These are phyloP conservation scores for Tachypleus tridentatus DNA, from an alignment of 1,140 invertebrate genomes.

Conservation along the genomic window DNA sequence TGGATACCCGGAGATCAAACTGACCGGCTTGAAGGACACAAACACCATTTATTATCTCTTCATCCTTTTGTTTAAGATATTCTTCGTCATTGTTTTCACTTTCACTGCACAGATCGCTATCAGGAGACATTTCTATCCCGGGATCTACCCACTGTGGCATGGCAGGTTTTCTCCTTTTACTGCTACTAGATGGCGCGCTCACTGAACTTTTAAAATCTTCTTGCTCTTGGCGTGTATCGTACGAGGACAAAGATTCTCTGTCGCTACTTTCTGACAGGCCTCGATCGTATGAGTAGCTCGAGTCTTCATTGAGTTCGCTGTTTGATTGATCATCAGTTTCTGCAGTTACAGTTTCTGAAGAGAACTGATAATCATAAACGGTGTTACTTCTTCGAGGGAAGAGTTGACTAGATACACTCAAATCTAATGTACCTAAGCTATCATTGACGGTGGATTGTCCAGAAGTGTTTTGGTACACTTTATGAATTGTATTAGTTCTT, in stretches of 20 bases:
- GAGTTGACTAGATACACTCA: conserved; percentile 50
- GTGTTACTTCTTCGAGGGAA: conserved; percentile 5
- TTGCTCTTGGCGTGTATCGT: not conserved
- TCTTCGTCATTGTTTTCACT: conserved; percentile 19
- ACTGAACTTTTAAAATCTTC: not conserved
- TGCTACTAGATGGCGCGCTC: conserved; percentile 18
- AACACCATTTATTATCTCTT: conserved; percentile 69
- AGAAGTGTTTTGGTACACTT: not conserved
- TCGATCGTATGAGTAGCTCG: conserved; percentile 31
- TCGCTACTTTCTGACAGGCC: conserved; percentile 14
- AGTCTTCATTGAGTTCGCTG: conserved; percentile 35
- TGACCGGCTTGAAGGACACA: conserved; percentile 60
- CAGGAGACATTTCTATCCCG: conserved; percentile 57
- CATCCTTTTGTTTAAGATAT: conserved; percentile 20
- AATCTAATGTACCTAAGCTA: conserved; percentile 42
- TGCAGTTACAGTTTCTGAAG: not conserved
- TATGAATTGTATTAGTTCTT: not conserved
- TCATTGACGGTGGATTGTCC: conserved; percentile 19
- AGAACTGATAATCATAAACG: not conserved
- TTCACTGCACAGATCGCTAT: conserved; percentile 22
- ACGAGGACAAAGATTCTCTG: conserved; percentile 4
- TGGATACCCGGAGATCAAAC: conserved; percentile 14
- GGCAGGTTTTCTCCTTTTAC: conserved; percentile 68
- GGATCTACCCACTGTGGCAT: conserved; percentile 95
- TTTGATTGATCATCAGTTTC: not conserved